Evolutionary conservation across 2,888 invertebrate species (phyloP), one percentile per base, ranked within the genome.

Genomic region (Ditylenchus weischeri): DNA sequence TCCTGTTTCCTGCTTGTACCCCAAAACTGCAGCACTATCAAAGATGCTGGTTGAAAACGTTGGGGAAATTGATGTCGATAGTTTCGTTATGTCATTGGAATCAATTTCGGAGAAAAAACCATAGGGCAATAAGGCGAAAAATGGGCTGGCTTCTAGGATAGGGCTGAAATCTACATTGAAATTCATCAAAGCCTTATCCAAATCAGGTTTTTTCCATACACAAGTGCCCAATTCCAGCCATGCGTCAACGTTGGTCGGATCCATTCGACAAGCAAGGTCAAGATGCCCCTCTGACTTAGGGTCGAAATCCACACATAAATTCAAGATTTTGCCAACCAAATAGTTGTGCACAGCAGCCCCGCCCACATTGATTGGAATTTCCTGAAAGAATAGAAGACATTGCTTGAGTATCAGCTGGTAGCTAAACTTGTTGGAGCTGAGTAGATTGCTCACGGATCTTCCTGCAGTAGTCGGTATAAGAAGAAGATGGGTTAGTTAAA

Each of bases 191-290:
- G 92, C 91, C 78, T 90, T 90, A 72, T 88, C 87, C 8, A 90
- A 85, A 80, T 92, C 90, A 80, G 89, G 88, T 80, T 90, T 90
- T 84, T 92, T 92, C 89, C 91, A 91, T 83, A 90, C 91, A 80
- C 90, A 90, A 84, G 91, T 91, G 0, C 92, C 92, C 0, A 93
- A 86, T 83, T 91, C 90, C 81, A 91, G 91, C 92, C 92, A 92
- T 0, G 91, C 91, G 47, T 58, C 65, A 0, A 90, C 88, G 65
- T 90, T 84, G 75, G 88, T 89, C 0, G 91, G 91, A 80, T 91
- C 90, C 51, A 92, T 85, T 83, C 92, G 92, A 0, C 92, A 90
- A 5, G 92, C 89, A 83, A 90, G 90, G 61, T 90, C 90, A 58
- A 92, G 86, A 62, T 88, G 87, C 77, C 90, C 90, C 70, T 89